phyloP scores from a whole-genome alignment of 2,888 invertebrate genomes.

The Caenorhabditis becei region DNA sequence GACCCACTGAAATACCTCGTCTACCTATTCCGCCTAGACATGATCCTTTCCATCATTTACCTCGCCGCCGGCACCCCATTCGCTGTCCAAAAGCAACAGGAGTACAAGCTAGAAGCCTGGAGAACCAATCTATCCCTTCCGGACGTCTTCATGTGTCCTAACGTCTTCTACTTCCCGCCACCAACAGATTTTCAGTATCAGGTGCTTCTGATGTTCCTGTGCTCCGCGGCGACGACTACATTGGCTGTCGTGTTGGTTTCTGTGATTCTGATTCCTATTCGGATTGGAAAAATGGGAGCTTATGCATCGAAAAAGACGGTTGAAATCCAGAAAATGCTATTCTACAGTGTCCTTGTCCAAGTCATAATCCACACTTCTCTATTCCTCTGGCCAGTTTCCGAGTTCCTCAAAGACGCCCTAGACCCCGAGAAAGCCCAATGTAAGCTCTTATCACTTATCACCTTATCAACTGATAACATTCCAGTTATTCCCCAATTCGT shows the following conservation, averaged over 20 bases:
- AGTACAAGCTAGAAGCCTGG: background rate
- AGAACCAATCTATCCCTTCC: background rate
- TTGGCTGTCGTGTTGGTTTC: conserved; percentile 15
- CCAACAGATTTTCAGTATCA: conserved; percentile 25
- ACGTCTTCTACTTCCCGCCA: conserved; percentile 21
- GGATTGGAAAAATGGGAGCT: conserved; percentile 5
- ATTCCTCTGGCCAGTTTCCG: conserved; percentile 34
- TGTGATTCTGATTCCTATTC: conserved; percentile 22
- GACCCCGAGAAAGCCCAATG: background rate
- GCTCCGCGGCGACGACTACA: conserved; percentile 31
- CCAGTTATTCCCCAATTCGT: conserved; percentile 17
- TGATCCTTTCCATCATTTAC: conserved; percentile 9
- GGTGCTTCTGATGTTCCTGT: conserved; percentile 2
- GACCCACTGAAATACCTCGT: conserved; percentile 22
- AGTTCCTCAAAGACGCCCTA: conserved; percentile 16
- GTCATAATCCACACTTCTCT: conserved; percentile 25
- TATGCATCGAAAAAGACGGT: conserved; percentile 27
- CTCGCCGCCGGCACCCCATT: conserved; percentile 11
- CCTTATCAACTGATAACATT: background rate
- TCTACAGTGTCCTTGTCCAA: conserved; percentile 32
- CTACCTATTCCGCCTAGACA: conserved; percentile 25
- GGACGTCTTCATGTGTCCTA: background rate
- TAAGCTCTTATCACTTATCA: background rate
- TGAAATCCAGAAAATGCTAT: conserved; percentile 36
- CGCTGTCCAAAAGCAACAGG: conserved; percentile 15